These are phyloP conservation scores for Perodicticus potto DNA, from an alignment of 2,797 vertebrate species.

Conservation along the genomic window DNA sequence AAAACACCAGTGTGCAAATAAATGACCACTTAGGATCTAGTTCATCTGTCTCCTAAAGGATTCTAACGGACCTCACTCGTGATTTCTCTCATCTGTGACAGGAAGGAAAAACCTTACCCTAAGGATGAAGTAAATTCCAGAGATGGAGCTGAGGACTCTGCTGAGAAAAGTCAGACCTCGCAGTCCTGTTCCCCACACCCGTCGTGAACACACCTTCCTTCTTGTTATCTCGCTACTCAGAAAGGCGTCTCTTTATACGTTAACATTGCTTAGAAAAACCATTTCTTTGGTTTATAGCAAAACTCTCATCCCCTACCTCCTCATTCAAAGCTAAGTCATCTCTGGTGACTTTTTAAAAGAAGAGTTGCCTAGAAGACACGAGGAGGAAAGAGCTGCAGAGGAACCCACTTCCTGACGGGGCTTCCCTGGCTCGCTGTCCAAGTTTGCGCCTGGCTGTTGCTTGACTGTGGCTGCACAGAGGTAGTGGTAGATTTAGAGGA, in stretches of 20 bases:
- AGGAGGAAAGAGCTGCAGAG: conserved; percentile 70
- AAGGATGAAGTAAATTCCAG: neutral
- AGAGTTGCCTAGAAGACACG: conserved; percentile 78
- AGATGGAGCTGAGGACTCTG: neutral
- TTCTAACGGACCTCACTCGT: neutral
- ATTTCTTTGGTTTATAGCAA: neutral
- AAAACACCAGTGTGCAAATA: neutral
- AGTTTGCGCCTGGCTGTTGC: neutral
- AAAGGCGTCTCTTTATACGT: neutral
- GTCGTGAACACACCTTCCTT: neutral
- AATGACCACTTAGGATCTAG: neutral
- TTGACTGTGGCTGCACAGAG: neutral
- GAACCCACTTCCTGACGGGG: conserved; percentile 81
- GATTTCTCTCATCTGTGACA: neutral
- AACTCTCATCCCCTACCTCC: neutral
- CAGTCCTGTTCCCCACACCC: neutral
- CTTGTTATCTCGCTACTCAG: neutral
- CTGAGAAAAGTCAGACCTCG: neutral
- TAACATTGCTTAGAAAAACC: neutral
- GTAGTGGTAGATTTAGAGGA: conserved; percentile 13
- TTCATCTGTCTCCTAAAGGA: neutral
- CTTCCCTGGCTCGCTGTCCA: conserved; percentile 37
- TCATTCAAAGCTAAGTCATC: conserved; percentile 48
- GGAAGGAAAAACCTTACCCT: neutral
- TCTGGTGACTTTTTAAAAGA: conserved; percentile 70